Evolutionary conservation across 2,888 invertebrate species (phyloP), one percentile per base, ranked within the genome.

Genomic region (Linyphia triangularis): DNA sequence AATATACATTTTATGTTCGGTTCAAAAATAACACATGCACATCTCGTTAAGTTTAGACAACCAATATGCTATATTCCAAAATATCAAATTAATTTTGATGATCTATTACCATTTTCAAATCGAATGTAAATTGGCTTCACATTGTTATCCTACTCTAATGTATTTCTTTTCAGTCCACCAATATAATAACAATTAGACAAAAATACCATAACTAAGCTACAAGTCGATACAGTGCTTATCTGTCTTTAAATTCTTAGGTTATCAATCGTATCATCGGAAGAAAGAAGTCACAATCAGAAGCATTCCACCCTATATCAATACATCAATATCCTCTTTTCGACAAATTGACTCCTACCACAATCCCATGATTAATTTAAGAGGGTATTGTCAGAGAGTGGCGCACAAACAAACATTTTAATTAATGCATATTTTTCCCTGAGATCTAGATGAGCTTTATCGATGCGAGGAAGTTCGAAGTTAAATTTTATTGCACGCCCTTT

Each of bases 341-440:
- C 86, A 86, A 88, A 82, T 61, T 82, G 72, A 82, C 82, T 82
- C 40, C 43, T 37, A 72, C 61, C 82, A 40, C 72, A 82, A 82
- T 65, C 51, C 59, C 13, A 70, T 72, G 81, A 88, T 88, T 81
- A 88, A 88, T 88, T 88, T 57, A 69, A 65, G 73, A 79, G 19
- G 43, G 72, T 65, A 72, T 79, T 85, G 79, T 73, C 72, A 73
- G 10, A 51, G 16, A 63, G n/a, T 67, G 75, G 59, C 86, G 61
- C 67, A 75, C 75, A 81, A 81, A 75, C 86, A 81, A 82, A 88
- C 73, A 88, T 81, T 82, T 88, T 81, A 88, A 88, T 88, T 88
- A 88, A 88, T 81, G 81, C 67, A 79, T 73, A 86, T 86, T 86
- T 86, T 86, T 86, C 85, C 79, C 78, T 70, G 63, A 69, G 28